These are phyloP conservation scores for Callorhinus ursinus DNA, from an alignment of 2,113 vertebrate species.

Conservation along the genomic window DNA sequence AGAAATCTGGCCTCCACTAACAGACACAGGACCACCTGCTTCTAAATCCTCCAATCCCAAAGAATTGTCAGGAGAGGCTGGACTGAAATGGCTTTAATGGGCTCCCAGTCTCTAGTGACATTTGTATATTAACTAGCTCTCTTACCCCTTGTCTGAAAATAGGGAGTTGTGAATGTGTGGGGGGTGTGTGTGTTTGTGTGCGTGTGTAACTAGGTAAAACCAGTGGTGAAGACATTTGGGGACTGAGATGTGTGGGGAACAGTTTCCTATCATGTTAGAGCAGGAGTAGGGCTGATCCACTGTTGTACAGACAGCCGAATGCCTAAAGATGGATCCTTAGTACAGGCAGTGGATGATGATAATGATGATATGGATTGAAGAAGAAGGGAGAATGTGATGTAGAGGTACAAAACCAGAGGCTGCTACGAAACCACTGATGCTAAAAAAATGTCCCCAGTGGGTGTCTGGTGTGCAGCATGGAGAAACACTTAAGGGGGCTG, in stretches of 20 bases:
- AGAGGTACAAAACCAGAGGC: constrained; percentile 23
- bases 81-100: background rate
- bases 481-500: constrained; percentile 26
- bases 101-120: background rate
- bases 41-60: background rate
- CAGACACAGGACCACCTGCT: background rate
- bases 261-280: background rate
- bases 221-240: background rate
- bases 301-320: background rate
- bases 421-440: background rate
- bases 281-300: background rate
- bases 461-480: background rate
- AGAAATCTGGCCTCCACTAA: background rate
- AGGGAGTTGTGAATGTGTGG: background rate
- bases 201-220: background rate
- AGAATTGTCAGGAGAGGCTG: background rate
- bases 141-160: background rate
- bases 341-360: background rate
- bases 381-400: background rate
- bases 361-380: background rate
- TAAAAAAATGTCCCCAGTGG: background rate
- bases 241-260: background rate
- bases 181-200: background rate
- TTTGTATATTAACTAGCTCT: background rate
- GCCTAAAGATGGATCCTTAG: background rate